Base-by-base conservation (phyloP, 2,113 vertebrate genomes). In the Oplegnathus fasciatus region DNA sequence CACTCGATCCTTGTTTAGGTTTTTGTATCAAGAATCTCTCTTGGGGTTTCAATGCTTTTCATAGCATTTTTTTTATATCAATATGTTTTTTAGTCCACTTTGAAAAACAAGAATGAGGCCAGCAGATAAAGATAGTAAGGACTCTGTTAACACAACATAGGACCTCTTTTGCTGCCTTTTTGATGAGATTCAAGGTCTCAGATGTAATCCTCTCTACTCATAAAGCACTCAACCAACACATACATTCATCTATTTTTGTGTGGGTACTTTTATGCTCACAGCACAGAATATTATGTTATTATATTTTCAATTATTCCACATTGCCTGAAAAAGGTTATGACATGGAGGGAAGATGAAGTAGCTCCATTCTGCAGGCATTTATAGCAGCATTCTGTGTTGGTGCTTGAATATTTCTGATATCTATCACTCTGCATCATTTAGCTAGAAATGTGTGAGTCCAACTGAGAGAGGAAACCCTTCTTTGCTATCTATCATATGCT, bases 1-100 rank as follows among this genome's bases (percentile, higher is more conserved):
- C 80, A 86, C 85, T 89, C 72, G 73, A 55, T 71, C 82, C 55
- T 83, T 87, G 70, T 93, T 87, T 40, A 70, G 44, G 52, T 77
- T 80, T 88, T 89, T 87, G 58, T 83, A 85, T 75, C 80, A 61
- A 77, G 54, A 67, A 69, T 80, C 62, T 85, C 48, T 68, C 24
- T 57, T n/a, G 42, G 44, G 55, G 32, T 76, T 86, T 80, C 57
- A 82, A 69, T 76, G 67, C 20, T 74, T 76, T 74, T 79, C 44
- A 57, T 20, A 32, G 13, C 61, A 17, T 46, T 28, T 42, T n/a
- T 61, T 65, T 73, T 10, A 28, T 30, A 48, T 74, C 11, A 46
- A 28, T 46, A 48, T 34, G 32, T 55, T 74, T 87, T 87, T 81
- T 73, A n/a, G 48, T 54, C 30, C 61, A 78, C 64, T 74, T 57